Base-by-base conservation (phyloP, 92 coral and sea anemone species). In the Siderastrea radians region DNA sequence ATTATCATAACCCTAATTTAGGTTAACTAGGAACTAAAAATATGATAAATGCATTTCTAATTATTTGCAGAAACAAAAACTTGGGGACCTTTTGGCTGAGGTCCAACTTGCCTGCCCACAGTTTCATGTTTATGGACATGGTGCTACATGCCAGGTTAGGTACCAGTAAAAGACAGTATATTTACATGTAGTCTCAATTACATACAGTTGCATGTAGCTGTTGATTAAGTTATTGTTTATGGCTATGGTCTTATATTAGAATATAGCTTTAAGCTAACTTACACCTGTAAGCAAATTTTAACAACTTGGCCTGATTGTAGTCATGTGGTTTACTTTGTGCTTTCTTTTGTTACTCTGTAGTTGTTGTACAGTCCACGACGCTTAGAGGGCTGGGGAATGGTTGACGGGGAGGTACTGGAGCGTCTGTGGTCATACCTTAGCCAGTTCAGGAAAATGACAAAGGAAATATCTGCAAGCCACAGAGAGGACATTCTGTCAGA, bases 71-170 rank as follows among this genome's bases (percentile, higher is more conserved):
- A 50, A 83, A 76, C 57, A 58, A 89, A 58, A 86, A 92, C 68
- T 75, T 80, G 61, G 50, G 68, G 90, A 86, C 69, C 88, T 91
- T 44, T 61, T 91, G 14, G 77, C 46, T 84, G 83, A 82, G 6
- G 80, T 91, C 7, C 43, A 91, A 87, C 91, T 91, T 47, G 94
- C 88, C 16, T 91, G 94, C 57, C 94, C 94, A 7, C 94, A 91
- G 78, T 87, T 91, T 78, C 91, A 91, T 77, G 94, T 87, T 45
- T 87, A 86, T 80, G 93, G 79, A 70, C 93, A 90, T 86, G 90
- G 90, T 49, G 87, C 87, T 11, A 86, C 82, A 58, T 91, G 94
- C 81, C 94, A 91, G 94, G 94, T 91, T 48, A 52, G 48, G 49
- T 48, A 7, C 45, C 46, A 65, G 26, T 65, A n/a, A n/a, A n/a